phyloP scores from a whole-genome alignment of 2,113 vertebrate species.

The Gasterosteus nipponicus region DNA sequence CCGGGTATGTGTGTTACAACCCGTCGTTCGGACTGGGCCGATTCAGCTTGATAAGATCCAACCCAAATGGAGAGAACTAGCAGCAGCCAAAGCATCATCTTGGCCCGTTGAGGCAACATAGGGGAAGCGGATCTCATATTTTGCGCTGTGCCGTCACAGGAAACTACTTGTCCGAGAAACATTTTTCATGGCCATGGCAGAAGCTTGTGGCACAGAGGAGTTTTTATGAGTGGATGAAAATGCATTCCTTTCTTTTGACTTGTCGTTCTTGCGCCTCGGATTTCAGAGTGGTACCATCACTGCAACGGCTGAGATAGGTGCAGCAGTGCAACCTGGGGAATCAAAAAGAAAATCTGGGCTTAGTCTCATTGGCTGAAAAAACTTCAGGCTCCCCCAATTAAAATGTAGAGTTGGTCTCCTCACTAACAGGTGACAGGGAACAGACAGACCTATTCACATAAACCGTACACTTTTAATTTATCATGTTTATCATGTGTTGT shows the following conservation, averaged over 20 bases:
- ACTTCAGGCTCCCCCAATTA: constrained; percentile 26
- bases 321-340: constrained; percentile 47
- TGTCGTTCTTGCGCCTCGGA: constrained; percentile 3
- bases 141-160: constrained; percentile 45
- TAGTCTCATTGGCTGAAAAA: constrained; percentile 42
- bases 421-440: constrained; percentile 42
- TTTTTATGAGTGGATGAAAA: constrained; percentile 3
- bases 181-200: constrained; percentile 60
- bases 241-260: constrained; percentile 30
- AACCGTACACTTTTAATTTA: constrained; percentile 19
- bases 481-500: no score
- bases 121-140: constrained; percentile 23
- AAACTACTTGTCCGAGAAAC: constrained; percentile 30
- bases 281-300: constrained; percentile 56
- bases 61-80: constrained; percentile 75
- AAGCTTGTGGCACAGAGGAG: constrained; percentile 23
- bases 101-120: constrained; percentile 58
- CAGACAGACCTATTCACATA: constrained; percentile 43
- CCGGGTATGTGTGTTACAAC: constrained; percentile 95
- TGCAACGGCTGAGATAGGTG: constrained; percentile 40
- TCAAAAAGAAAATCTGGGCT: constrained; percentile 40
- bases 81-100: constrained; percentile 87
- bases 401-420: constrained; percentile 51
- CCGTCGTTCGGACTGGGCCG: constrained; percentile 89
- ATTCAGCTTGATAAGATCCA: constrained; percentile 73